phyloP scores from a whole-genome alignment of 2,888 invertebrate species.

The Parelbella ahira region DNA sequence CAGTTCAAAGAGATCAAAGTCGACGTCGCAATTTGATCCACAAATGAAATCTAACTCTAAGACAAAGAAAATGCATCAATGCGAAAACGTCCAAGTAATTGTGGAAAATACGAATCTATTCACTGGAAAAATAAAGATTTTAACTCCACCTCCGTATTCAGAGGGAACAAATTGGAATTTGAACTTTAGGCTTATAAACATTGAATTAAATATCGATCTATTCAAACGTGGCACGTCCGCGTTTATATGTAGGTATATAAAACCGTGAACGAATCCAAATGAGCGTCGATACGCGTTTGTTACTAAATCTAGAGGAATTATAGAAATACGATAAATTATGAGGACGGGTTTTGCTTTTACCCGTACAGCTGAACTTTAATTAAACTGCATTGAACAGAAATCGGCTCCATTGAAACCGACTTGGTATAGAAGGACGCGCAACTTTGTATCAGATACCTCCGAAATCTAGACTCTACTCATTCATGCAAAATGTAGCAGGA shows the following conservation, averaged over 20 bases:
- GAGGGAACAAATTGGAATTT: conserved; percentile 36
- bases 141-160: conserved; percentile 36
- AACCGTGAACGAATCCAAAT: conserved; percentile 43
- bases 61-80: conserved; percentile 75
- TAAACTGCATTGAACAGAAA: conserved; percentile 68
- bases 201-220: conserved; percentile 28
- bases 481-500: conserved; percentile 44
- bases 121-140: conserved; percentile 56
- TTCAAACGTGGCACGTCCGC: no score
- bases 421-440: conserved; percentile 40
- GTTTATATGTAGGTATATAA: conserved; percentile 22
- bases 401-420: conserved; percentile 53
- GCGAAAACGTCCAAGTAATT: conserved; percentile 74
- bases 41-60: conserved; percentile 63
- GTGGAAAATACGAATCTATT: conserved; percentile 72
- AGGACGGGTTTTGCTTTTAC: conserved; percentile 62
- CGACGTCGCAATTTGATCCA: conserved; percentile 58
- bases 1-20: conserved; percentile 50
- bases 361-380: conserved; percentile 67
- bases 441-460: conserved; percentile 29
- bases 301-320: conserved; percentile 67
- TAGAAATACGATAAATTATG: conserved; percentile 73
- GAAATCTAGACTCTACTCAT: conserved; percentile 38
- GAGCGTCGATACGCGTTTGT: conserved; percentile 53
- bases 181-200: conserved; percentile 32